Percentiles rank a stretch among this genome's conserved stretches.
Conservation (phyloP, 1,140 invertebrate species). For the Zaprionus tsacasi region DNA sequence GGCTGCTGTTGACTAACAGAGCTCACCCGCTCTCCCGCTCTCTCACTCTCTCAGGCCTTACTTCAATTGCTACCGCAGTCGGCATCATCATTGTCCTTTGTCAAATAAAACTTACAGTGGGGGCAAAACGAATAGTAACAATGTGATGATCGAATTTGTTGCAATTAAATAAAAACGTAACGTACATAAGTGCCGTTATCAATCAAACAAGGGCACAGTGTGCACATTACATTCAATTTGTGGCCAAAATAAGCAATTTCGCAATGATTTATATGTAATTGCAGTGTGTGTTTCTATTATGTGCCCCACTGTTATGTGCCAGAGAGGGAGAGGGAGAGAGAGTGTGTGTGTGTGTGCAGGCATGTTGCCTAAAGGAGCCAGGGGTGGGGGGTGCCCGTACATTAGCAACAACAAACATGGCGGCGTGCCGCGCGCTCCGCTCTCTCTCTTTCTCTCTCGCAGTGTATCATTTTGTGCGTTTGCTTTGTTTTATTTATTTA, state of each 20-base stretch:
- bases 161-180: background rate
- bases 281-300: background rate
- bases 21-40: background rate
- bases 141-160: background rate
- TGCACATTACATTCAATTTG: background rate
- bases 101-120: background rate
- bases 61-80: conserved; percentile 32
- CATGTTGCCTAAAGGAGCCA: background rate
- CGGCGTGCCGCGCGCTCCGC: background rate
- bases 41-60: background rate
- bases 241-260: no score
- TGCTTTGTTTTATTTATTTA: conserved; percentile 78
- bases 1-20: conserved; percentile 25
- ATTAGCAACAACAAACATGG: conserved; percentile 42
- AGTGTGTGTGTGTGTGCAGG: background rate
- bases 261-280: background rate
- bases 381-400: background rate
- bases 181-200: background rate
- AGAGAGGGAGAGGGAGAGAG: background rate
- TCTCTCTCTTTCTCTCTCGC: conserved; percentile 8
- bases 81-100: conserved; percentile 6
- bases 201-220: background rate
- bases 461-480: conserved; percentile 70
- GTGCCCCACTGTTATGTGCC: background rate
- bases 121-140: background rate